These are phyloP conservation scores for Diploscapter pachys DNA, from an alignment of 1,140 invertebrate genomes.

Conservation along the genomic window DNA sequence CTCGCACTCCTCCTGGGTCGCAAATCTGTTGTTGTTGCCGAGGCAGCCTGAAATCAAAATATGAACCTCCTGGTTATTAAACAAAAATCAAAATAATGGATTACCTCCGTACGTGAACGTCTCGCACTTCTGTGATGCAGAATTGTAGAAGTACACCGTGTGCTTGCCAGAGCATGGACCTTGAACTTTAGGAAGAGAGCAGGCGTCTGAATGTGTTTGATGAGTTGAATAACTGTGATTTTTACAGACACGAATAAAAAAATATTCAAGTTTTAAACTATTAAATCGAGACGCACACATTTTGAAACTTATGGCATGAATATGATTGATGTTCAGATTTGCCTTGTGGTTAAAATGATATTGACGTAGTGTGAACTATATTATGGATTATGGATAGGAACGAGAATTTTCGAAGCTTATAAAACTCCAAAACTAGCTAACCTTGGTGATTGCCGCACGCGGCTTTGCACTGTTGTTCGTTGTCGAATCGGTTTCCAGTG, in stretches of 20 bases:
- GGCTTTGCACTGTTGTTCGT: conserved; percentile 73
- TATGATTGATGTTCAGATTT: background rate
- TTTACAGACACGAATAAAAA: background rate
- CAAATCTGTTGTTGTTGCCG: conserved; percentile 76
- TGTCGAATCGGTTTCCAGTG: conserved; percentile 66
- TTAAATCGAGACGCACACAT: background rate
- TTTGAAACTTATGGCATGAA: background rate
- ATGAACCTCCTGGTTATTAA: conserved; percentile 70
- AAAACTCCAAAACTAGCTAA: conserved; percentile 23
- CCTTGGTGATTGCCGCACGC: conserved; percentile 66
- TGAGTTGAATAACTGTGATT: background rate
- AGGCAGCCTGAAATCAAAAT: conserved; percentile 66
- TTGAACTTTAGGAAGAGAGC: conserved; percentile 73
- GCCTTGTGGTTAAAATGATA: background rate
- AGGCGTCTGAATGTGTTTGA: conserved; percentile 67
- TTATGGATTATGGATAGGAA: background rate
- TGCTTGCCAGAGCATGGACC: conserved; percentile 73
- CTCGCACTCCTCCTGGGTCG: conserved; percentile 46
- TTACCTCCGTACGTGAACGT: conserved; percentile 65
- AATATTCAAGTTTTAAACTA: background rate
- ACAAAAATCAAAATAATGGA: conserved; percentile 41
- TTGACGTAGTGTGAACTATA: background rate
- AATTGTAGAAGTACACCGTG: conserved; percentile 74
- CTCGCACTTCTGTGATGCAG: conserved; percentile 67
- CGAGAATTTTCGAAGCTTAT: background rate